phyloP scores from a whole-genome alignment of 2,113 vertebrate genomes.

The Tiliqua scincoides region DNA sequence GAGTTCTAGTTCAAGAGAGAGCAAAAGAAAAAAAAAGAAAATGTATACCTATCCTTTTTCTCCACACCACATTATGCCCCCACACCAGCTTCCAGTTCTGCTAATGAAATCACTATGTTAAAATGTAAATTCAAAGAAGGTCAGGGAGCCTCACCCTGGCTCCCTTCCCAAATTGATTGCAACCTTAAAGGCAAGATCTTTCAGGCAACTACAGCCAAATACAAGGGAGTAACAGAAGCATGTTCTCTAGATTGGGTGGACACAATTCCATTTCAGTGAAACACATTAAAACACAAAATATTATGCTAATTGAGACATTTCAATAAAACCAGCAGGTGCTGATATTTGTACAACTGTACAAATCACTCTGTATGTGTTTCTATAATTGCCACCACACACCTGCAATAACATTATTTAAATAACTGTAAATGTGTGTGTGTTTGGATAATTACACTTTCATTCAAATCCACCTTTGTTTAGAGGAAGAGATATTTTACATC shows the following conservation, averaged over 20 bases:
- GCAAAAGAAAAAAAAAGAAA: no score
- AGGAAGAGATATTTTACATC: constrained; percentile 27
- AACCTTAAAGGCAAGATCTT: neutral
- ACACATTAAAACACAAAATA: neutral
- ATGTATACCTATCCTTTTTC: no score
- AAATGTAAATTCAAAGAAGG: neutral
- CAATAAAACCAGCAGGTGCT: neutral
- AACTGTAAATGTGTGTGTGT: neutral
- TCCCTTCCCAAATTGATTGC: no score
- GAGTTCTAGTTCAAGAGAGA: no score
- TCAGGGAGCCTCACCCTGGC: neutral
- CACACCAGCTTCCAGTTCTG: neutral
- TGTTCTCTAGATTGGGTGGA: neutral
- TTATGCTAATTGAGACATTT: neutral
- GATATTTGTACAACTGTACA: neutral
- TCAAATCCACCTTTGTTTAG: constrained; percentile 26
- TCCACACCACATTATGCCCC: no score
- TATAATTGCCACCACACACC: neutral
- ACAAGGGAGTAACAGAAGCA: neutral
- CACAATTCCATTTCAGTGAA: neutral
- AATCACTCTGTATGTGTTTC: neutral
- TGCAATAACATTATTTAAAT: constrained; percentile 15
- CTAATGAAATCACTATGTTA: neutral
- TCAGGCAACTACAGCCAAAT: neutral
- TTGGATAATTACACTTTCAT: constrained; percentile 30